phyloP scores from a whole-genome alignment of 2,888 invertebrate genomes.

The Diarsia mendica region DNA sequence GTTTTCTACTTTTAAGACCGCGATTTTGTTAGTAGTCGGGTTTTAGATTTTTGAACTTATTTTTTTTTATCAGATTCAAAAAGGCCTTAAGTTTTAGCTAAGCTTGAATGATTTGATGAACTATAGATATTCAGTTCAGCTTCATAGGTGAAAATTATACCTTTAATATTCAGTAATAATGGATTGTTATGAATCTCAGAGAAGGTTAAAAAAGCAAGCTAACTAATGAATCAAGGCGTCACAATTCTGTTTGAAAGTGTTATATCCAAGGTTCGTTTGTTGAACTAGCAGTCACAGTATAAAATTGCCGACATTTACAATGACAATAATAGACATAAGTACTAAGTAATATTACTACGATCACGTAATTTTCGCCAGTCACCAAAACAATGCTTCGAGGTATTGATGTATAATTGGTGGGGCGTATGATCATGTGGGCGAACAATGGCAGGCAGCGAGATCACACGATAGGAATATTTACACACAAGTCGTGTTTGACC shows the following conservation, averaged over 20 bases:
- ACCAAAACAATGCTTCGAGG: slow-evolving; percentile 68
- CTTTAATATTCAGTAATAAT: not conserved
- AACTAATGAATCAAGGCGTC: not conserved
- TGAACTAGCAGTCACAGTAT: not conserved
- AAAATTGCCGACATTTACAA: slow-evolving; percentile 71
- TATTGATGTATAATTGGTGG: slow-evolving; percentile 70
- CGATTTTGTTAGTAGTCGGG: too few species aligned
- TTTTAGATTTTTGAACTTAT: too few species aligned
- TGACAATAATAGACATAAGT: slow-evolving; percentile 54
- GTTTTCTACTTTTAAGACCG: too few species aligned
- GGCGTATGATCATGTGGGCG: slow-evolving; percentile 58
- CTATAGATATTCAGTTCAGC: not conserved
- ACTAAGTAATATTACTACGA: slow-evolving; percentile 72
- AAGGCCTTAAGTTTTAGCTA: not conserved
- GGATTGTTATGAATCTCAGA: not conserved
- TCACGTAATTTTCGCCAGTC: slow-evolving; percentile 71
- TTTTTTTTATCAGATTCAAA: too few species aligned
- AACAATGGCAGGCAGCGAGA: slow-evolving; percentile 60
- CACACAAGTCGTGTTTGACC: slow-evolving; percentile 38
- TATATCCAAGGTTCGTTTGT: slow-evolving; percentile 40
- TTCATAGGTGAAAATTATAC: not conserved
- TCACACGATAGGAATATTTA: slow-evolving; percentile 48
- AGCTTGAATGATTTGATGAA: not conserved
- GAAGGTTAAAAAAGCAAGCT: not conserved
- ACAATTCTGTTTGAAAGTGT: slow-evolving; percentile 1